Conservation (phyloP, 2,888 invertebrate genomes). For the Bugula neritina region DNA sequence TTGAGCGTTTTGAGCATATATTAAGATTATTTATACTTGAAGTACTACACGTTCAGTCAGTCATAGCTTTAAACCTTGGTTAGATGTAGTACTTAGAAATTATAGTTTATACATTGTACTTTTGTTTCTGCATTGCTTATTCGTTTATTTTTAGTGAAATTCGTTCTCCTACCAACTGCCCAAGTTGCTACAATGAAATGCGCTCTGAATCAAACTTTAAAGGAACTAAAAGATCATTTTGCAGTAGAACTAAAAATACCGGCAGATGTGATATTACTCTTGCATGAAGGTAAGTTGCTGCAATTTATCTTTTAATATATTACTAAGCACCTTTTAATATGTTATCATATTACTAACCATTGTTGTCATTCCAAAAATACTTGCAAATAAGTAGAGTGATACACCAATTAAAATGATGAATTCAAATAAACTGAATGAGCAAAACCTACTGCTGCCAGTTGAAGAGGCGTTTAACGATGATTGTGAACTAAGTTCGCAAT, state of each 20-base stretch:
- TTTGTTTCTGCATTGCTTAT: neutral
- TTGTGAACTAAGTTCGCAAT: neutral
- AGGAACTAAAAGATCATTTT: slow-evolving; percentile 46
- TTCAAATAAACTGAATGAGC: no score
- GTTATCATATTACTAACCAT: neutral
- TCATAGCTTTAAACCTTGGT: no score
- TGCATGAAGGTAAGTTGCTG: slow-evolving; percentile 44
- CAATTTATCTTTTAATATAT: neutral
- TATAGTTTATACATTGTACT: neutral
- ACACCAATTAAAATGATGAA: no score
- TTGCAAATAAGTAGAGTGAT: no score
- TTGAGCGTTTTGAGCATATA: no score
- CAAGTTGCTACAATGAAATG: slow-evolving; percentile 50
- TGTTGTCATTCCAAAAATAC: no score
- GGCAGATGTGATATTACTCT: slow-evolving; percentile 40
- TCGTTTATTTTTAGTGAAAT: slow-evolving; percentile 49
- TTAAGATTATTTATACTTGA: no score
- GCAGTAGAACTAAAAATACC: slow-evolving; percentile 48
- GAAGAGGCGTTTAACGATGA: neutral
- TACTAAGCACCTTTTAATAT: neutral
- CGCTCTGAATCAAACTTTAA: slow-evolving; percentile 45
- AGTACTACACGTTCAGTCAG: no score
- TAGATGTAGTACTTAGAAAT: no score
- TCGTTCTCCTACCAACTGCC: slow-evolving; percentile 50
- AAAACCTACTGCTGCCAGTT: slow-evolving; percentile 18